Percentiles rank a stretch among this genome's conserved stretches.
These are phyloP conservation scores for Agrotis puta DNA, from an alignment of 2,888 invertebrate species.

Conservation along the genomic window DNA sequence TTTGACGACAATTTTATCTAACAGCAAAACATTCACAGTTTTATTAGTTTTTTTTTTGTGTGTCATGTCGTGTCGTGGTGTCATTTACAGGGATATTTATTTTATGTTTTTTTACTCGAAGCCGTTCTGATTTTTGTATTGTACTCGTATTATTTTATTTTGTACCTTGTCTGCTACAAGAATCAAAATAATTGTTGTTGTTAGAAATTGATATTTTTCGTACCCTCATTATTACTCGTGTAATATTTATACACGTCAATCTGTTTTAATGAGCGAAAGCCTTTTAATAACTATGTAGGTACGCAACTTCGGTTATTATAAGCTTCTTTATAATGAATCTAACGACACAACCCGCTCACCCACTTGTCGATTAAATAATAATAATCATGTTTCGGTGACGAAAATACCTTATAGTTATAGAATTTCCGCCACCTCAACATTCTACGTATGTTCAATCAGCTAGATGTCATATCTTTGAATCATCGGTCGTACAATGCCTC, in stretches of 20 bases:
- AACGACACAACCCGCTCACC: neutral
- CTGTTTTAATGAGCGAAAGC: slow-evolving; percentile 7
- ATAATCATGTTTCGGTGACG: neutral
- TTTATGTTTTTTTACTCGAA: neutral
- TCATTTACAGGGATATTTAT: neutral
- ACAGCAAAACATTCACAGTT: no score
- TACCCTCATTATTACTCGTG: slow-evolving; percentile 6
- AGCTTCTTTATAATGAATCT: neutral
- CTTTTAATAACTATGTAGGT: neutral
- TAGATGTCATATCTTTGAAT: no score
- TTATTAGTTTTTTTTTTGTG: no score
- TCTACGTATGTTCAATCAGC: neutral
- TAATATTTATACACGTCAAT: slow-evolving; percentile 16
- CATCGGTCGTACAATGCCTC: no score
- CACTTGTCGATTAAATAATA: neutral
- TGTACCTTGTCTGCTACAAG: neutral
- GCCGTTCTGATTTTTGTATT: no score
- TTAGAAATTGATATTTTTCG: slow-evolving; percentile 9
- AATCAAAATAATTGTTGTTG: neutral
- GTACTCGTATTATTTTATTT: neutral
- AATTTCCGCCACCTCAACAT: neutral
- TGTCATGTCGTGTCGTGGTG: neutral
- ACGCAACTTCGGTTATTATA: neutral
- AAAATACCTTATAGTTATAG: neutral
- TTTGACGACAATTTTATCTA: no score